Base-by-base conservation (phyloP, 2,797 vertebrate genomes). In the Hydrocynus forskahlii region DNA sequence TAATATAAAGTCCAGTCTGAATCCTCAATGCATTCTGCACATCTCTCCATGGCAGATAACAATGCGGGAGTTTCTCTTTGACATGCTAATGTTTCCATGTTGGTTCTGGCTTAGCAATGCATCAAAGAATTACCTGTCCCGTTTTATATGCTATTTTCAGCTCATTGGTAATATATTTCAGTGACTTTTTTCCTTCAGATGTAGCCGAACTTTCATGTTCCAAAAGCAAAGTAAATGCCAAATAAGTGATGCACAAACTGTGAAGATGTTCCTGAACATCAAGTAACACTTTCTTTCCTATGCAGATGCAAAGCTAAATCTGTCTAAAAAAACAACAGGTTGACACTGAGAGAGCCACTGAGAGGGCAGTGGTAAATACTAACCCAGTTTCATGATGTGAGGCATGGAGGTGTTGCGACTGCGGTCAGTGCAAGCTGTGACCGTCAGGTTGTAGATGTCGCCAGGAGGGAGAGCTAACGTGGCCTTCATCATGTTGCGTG, bases 361-460 rank as follows among this genome's bases (percentile, higher is more conserved):
- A 21, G 23, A 48, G 9, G 16, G 16, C 9, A 66, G 40, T 43
- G 45, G 43, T 35, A 72, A 60, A 17, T 40, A 81, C 96, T 94
- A 88, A 99, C 97, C 96, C 84, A 99, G 89, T 88, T 96, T 98
- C 88, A 99, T 95, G 84, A 97, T 95, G 55, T 88, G 94, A 0
- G 95, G 93, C n/a, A 79, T 60, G 14, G 98, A 99, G 0, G 94
- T 95, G 85, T 99, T 99, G 72, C 94, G 94, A 89, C 95, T 96
- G 74, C 95, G 94, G 54, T 98, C 97, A 0, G 98, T 99, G 78
- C 95, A 99, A 48, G 98, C 97, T 0, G 96, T 97, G 81, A 99
- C 97, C 0, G 97, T 99, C 75, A 99, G 93, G 87, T 99, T 99
- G 89, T 99, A 99, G 86, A 98, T 96, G 90, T 99, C 98, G 14